These are phyloP conservation scores for Thunnus thynnus DNA, from an alignment of 2,113 vertebrate species.

Conservation along the genomic window DNA sequence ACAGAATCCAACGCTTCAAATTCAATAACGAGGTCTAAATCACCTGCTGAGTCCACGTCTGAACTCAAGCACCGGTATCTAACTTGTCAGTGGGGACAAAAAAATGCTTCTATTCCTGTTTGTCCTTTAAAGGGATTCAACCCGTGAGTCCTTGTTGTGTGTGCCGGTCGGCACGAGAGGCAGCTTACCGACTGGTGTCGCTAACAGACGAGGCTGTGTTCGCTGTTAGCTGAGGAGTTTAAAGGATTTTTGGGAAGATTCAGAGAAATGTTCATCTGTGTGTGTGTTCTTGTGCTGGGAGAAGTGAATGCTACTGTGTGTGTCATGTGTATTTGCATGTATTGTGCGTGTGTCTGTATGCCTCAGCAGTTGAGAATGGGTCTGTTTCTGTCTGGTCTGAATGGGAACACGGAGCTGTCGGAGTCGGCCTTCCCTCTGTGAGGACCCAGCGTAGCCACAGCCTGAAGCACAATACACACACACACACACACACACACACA, in stretches of 20 bases:
- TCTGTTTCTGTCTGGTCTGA: conserved; percentile 76
- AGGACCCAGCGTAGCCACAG: conserved; percentile 93
- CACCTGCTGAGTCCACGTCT: neutral
- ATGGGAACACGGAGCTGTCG: conserved; percentile 69
- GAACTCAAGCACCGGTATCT: neutral
- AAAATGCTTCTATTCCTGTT: conserved; percentile 11
- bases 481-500: conserved; percentile 31
- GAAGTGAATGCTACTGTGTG: neutral
- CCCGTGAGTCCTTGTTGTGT: conserved; percentile 1
- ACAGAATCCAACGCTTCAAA: neutral
- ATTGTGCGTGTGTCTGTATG: neutral
- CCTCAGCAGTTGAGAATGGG: conserved; percentile 78
- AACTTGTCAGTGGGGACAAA: neutral
- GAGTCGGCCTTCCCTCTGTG: conserved; percentile 91
- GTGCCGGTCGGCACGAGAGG: conserved; percentile 6
- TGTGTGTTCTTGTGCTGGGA: neutral
- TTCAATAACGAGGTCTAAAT: too few relatives aligned
- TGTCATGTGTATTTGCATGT: neutral
- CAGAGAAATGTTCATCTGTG: conserved; percentile 2
- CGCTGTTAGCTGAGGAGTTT: conserved; percentile 5
- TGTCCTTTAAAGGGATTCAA: conserved; percentile 3
- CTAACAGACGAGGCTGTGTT: neutral
- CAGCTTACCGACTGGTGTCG: conserved; percentile 48
- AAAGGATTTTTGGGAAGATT: conserved; percentile 19
- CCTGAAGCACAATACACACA: conserved; percentile 80